Evolutionary conservation across 2,888 invertebrate genomes (phyloP), one percentile per base, ranked within the genome.

Genomic region (Silvanus unidentatus): DNA sequence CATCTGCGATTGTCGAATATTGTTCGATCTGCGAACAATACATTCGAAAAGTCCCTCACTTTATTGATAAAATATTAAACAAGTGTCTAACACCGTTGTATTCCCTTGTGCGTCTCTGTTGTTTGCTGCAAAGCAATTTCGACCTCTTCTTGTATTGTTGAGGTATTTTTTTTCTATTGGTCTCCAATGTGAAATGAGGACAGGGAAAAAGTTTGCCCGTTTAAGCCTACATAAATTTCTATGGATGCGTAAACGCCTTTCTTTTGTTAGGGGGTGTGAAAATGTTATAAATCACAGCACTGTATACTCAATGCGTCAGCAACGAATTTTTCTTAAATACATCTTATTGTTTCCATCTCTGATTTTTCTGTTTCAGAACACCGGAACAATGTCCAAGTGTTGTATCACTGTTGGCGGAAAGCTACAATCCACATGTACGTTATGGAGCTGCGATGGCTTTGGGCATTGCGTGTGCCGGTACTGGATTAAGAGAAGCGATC

Each of bases 361-460:
- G 32, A 8, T 22, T 22, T 22, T n/a, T n/a, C n/a, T 22, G 32
- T n/a, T 32, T 39, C 74, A 84, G 87, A 63, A 94, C 92, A 1
- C 96, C 98, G 1, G 97, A 98, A 66, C 97, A 98, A 65, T 92
- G 92, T 63, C 97, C 98, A 2, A 93, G 93, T 54, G 96, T 99
- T 4, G 98, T 99, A 2, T 96, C 96, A 1, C 77, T 99, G 11
- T 74, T 99, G 51, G 95, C 98, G 0, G 99, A 99, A 71, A 97
- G 96, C 49, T 99, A 99, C 77, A 99, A 99, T 69, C 97, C 98
- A 1, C 97, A 99, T 69, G 98, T 99, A 1, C 84, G 99, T 43
- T 99, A 98, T 69, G 99, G 99, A 10, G 98, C 99, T 8, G 99
- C 98, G 5, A 95, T 99, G 93, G 99, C 99, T 2, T 72, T 99